Conservation (phyloP, 2,797 vertebrate genomes). For the Pachyuromys duprasi region DNA sequence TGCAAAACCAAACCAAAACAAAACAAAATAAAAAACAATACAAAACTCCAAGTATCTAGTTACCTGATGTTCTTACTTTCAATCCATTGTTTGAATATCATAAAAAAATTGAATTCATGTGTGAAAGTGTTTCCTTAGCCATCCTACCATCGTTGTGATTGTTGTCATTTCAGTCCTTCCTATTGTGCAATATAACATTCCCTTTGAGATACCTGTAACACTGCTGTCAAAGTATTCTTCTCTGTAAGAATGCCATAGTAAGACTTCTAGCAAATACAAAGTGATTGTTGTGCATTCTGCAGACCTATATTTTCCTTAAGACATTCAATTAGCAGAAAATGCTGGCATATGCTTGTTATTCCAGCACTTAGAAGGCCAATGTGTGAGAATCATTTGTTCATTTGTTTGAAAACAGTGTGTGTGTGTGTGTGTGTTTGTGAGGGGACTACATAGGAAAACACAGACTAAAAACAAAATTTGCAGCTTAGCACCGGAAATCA, state of each 20-base stretch:
- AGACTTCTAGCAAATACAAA: neutral
- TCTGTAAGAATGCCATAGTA: neutral
- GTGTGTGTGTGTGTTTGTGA: neutral
- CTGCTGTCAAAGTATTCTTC: neutral
- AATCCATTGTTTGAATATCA: neutral
- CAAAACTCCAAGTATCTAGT: neutral
- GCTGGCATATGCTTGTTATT: neutral
- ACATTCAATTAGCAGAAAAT: neutral
- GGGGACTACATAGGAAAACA: neutral
- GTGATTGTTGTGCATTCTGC: neutral
- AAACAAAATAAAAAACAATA: neutral
- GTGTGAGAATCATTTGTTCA: neutral
- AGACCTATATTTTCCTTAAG: neutral
- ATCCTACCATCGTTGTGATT: neutral
- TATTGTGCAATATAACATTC: neutral
- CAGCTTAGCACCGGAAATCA: neutral
- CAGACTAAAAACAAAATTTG: neutral
- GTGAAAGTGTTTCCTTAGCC: neutral
- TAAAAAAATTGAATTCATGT: neutral
- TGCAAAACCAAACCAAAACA: neutral
- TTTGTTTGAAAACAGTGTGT: neutral
- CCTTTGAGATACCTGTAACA: neutral
- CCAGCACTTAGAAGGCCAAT: neutral
- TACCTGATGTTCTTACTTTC: slow-evolving; percentile 9
- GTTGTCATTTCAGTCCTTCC: neutral